A percentile compares a stretch with the other conserved stretches of the same genome.
Evolutionary conservation across 2,797 vertebrate genomes (phyloP).

Genomic region (Bradypus variegatus): DNA sequence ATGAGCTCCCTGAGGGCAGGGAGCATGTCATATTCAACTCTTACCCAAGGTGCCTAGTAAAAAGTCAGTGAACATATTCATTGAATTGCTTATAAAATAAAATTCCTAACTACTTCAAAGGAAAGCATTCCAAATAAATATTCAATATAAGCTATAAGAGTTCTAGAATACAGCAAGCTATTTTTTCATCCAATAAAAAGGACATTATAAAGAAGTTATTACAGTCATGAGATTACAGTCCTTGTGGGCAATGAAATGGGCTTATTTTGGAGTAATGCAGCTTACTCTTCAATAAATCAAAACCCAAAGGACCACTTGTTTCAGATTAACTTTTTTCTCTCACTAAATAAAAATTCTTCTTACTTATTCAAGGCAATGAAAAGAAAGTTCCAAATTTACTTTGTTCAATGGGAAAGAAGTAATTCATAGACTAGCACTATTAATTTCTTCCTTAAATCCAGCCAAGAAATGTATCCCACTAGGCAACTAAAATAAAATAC

Average conservation of each 20-base stretch:
- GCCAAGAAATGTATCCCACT: slow-evolving; percentile 64
- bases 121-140: slow-evolving; percentile 40
- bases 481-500: slow-evolving; percentile 54
- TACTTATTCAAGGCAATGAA: slow-evolving; percentile 37
- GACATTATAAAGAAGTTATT: slow-evolving; percentile 23
- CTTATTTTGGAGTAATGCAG: slow-evolving; percentile 40
- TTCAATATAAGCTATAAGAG: slow-evolving; percentile 11
- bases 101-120: slow-evolving; percentile 36
- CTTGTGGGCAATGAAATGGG: slow-evolving; percentile 33
- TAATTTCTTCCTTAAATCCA: slow-evolving; percentile 63
- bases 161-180: neutral
- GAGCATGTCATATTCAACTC: slow-evolving; percentile 13
- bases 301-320: slow-evolving; percentile 39
- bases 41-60: neutral
- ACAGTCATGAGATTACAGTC: slow-evolving; percentile 32
- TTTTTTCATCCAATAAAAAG: slow-evolving; percentile 30
- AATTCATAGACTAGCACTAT: slow-evolving; percentile 54
- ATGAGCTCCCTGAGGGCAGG: slow-evolving; percentile 19
- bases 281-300: slow-evolving; percentile 54
- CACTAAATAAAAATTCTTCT: slow-evolving; percentile 35
- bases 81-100: slow-evolving; percentile 41
- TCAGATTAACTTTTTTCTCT: slow-evolving; percentile 47
- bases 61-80: neutral
- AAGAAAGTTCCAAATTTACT: slow-evolving; percentile 59
- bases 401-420: slow-evolving; percentile 56